Evolutionary conservation across 1,140 invertebrate genomes (phyloP).

Genomic region (Pristionchus pacificus): DNA sequence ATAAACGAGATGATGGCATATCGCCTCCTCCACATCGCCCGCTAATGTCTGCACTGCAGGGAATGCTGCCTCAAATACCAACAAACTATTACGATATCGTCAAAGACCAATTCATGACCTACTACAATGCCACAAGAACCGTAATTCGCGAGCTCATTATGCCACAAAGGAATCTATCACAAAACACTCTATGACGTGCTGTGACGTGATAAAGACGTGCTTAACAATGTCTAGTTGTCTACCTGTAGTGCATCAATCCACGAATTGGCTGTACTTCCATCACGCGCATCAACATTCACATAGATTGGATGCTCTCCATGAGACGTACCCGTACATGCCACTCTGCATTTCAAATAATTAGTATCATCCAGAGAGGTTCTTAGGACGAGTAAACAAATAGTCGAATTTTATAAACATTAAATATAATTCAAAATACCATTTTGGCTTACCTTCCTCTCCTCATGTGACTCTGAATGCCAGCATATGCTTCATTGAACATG

Average conservation of each 20-base stretch:
- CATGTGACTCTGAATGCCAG: constrained; percentile 66
- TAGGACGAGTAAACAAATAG: constrained; percentile 24
- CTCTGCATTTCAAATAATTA: constrained; percentile 30
- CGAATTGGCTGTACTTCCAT: constrained; percentile 65
- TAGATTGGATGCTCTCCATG: constrained; percentile 68
- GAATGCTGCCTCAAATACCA: constrained; percentile 41
- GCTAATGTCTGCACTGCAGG: constrained; percentile 64
- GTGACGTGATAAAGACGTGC: no score
- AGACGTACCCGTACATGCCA: constrained; percentile 34
- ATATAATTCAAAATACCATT: no score
- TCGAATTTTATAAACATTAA: no score
- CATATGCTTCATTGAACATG: constrained; percentile 68
- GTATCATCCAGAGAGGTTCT: constrained; percentile 10
- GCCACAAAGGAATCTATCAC: no score
- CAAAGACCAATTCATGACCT: constrained; percentile 59
- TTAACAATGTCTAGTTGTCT: no score
- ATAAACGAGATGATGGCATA: constrained; percentile 70
- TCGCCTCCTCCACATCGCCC: constrained; percentile 72
- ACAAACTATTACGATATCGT: constrained; percentile 64
- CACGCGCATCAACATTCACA: constrained; percentile 71
- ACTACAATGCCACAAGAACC: neutral
- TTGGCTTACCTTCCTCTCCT: constrained; percentile 64
- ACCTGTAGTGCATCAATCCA: constrained; percentile 72
- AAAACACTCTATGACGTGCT: no score
- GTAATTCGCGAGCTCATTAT: no score